A percentile compares a stretch with the other conserved stretches of the same genome.
Evolutionary conservation across 2,888 invertebrate species (phyloP).

Genomic region (Nymphalis urticae): DNA sequence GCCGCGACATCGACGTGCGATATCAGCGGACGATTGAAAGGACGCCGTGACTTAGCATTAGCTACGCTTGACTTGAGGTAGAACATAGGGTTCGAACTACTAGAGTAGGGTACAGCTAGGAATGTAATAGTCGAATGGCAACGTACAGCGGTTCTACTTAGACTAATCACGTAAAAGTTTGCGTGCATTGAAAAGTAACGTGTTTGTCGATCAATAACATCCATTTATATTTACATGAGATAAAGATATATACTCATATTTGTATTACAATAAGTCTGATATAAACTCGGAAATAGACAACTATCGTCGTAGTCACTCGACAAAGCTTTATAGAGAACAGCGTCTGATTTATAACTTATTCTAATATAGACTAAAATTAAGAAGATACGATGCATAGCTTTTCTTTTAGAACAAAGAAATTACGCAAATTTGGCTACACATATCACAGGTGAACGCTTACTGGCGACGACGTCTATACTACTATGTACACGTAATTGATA

Average conservation of each 20-base stretch:
- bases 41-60: conserved; percentile 72
- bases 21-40: conserved; percentile 49
- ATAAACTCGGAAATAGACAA: conserved; percentile 58
- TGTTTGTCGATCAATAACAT: conserved; percentile 51
- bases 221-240: conserved; percentile 45
- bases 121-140: conserved; percentile 77
- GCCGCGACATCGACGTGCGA: conserved; percentile 13
- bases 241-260: conserved; percentile 23
- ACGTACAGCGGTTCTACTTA: conserved; percentile 72
- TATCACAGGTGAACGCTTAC: conserved; percentile 81
- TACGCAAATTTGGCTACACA: conserved; percentile 81
- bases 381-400: conserved; percentile 76
- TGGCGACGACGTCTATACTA: conserved; percentile 69
- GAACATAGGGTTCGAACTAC: conserved; percentile 74
- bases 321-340: conserved; percentile 50
- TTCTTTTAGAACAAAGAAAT: conserved; percentile 81
- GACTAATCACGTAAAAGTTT: conserved; percentile 63
- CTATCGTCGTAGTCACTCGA: conserved; percentile 48
- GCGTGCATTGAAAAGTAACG: conserved; percentile 56
- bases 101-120: conserved; percentile 76
- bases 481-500: conserved; percentile 73
- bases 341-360: conserved; percentile 50
- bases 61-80: conserved; percentile 73
- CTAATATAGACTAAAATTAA: conserved; percentile 62
- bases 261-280: conserved; percentile 37